Evolutionary conservation across 2,888 invertebrate genomes (phyloP).

Genomic region (Parthenolecanium corni): DNA sequence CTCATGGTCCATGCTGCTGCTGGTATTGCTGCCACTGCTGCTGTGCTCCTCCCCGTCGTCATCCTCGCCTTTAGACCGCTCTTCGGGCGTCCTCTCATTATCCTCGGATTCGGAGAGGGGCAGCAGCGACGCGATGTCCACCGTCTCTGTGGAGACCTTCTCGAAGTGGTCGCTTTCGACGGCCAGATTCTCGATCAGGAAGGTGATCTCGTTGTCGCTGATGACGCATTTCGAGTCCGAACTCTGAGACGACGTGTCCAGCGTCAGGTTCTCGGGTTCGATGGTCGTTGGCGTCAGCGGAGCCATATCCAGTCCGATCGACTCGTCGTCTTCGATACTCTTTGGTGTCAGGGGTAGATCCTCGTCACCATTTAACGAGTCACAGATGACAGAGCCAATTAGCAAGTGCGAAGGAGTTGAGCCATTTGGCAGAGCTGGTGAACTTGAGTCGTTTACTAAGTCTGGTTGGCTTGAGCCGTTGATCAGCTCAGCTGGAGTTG

Average conservation of each 20-base stretch:
- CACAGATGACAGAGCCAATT: too few species aligned
- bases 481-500: too few species aligned
- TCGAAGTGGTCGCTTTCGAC: constrained; percentile 11
- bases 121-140: constrained; percentile 9
- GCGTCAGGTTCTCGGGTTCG: neutral
- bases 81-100: neutral
- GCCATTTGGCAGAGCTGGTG: too few species aligned
- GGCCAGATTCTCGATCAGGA: neutral
- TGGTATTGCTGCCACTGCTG: neutral
- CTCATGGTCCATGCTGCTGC: neutral
- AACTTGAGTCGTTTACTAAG: too few species aligned
- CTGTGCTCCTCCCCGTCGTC: neutral
- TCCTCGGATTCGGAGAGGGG: neutral
- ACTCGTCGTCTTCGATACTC: too few species aligned
- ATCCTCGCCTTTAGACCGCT: neutral
- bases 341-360: too few species aligned
- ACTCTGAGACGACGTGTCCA: constrained; percentile 4
- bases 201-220: constrained; percentile 5
- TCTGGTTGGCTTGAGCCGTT: too few species aligned
- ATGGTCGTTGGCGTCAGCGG: neutral
- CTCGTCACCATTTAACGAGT: too few species aligned
- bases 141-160: constrained; percentile 16
- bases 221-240: neutral
- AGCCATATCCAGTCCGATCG: too few species aligned
- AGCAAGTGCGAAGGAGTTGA: too few species aligned